Evolutionary conservation across 2,113 vertebrate species (phyloP).

Genomic region (Neotoma lepida): DNA sequence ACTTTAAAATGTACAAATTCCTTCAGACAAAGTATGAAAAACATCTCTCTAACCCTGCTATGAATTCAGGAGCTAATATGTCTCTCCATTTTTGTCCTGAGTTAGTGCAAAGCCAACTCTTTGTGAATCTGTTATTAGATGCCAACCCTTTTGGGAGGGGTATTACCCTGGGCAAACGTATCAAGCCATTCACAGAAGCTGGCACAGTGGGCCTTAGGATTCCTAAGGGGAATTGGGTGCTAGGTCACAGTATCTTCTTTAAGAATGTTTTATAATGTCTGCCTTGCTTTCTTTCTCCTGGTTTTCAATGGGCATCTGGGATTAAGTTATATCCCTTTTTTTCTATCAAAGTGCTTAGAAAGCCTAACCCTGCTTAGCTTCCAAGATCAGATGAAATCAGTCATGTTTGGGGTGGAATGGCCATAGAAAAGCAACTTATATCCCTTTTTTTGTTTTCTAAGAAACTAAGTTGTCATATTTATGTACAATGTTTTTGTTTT

Average conservation of each 20-base stretch:
- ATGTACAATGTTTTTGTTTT: not conserved
- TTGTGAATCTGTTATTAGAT: not conserved
- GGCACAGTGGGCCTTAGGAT: not conserved
- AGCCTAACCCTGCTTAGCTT: not conserved
- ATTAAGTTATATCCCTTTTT: not conserved
- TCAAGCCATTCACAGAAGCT: not conserved
- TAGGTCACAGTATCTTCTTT: not conserved
- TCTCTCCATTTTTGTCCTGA: not conserved
- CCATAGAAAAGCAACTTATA: not conserved
- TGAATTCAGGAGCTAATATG: not conserved
- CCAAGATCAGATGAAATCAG: not conserved
- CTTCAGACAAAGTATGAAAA: not conserved
- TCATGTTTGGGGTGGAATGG: not conserved
- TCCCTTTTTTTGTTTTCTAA: not conserved
- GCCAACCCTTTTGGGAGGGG: not conserved
- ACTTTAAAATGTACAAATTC: not conserved
- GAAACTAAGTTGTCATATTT: slow-evolving; percentile 11
- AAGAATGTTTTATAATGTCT: not conserved
- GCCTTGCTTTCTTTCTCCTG: not conserved
- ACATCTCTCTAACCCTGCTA: not conserved
- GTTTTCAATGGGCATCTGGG: not conserved
- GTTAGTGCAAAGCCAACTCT: not conserved
- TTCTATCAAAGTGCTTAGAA: not conserved
- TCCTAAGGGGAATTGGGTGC: not conserved
- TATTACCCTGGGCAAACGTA: not conserved